Base-by-base conservation (phyloP, 2,113 vertebrate genomes). In the Anser brachyrhynchus region DNA sequence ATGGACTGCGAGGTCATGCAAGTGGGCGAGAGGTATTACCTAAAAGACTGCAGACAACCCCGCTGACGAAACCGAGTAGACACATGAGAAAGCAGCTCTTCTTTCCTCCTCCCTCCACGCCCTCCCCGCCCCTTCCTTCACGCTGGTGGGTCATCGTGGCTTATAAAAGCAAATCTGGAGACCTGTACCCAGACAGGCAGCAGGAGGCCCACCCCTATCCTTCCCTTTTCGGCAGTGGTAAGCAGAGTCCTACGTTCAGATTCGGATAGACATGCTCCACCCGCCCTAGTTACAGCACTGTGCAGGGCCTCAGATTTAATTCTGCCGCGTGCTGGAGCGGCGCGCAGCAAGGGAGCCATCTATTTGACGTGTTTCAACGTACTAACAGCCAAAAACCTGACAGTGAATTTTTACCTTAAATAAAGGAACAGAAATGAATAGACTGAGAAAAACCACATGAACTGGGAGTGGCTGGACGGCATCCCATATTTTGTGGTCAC, bases 401-500 rank as follows among this genome's bases (percentile, higher is more conserved):
- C 39, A 31, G 1, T 29, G 67, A 61, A 43, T 49, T 66, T 96
- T 98, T 95, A 99, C 99, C 99, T 99, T 98, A 99, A 99, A 98
- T 99, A 99, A 95, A 99, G 98, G 96, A 99, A 99, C 90, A 99
- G 99, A 97, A 99, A 99, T 95, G 99, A 99, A 96, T 99, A 99
- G 96, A 99, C 98, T 91, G 99, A 99, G 98, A 99, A 99, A 98
- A 99, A 99, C 99, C 99, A 99, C 97, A 99, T 99, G 73, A 99
- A 99, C 91, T 99, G 99, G 90, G 99, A 98, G 95, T 99, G 99
- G 97, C 98, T 99, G 96, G 99, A 99, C 14, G 99, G 99, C 99
- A 99, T 99, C 93, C 99, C 99, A 95, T 99, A 99, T 91, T 99
- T 99, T 92, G 99, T 98, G 91, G 97, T 97, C 96, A 99, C 97